Evolutionary conservation across 2,888 invertebrate genomes (phyloP).

Genomic region (Micropterix aruncella): DNA sequence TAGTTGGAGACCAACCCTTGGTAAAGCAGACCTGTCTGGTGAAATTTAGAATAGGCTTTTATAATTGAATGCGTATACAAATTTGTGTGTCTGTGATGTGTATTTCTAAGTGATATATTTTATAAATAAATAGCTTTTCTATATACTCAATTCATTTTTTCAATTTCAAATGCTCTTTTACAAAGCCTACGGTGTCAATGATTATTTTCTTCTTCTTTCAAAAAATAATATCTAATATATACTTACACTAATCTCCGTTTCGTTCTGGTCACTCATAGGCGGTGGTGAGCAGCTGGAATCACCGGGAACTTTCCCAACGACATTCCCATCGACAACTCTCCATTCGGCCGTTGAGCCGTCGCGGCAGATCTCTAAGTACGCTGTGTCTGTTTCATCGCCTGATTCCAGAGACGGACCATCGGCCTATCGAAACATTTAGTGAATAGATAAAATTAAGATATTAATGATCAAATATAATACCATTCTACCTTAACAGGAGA

Average conservation of each 20-base stretch:
- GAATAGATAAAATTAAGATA: neutral
- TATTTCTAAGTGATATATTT: no score
- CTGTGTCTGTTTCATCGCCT: slow-evolving; percentile 18
- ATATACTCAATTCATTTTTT: no score
- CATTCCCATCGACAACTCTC: slow-evolving; percentile 37
- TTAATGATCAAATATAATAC: neutral
- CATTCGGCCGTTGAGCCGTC: slow-evolving; percentile 48
- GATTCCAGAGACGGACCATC: slow-evolving; percentile 3
- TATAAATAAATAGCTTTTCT: no score
- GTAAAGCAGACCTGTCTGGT: no score
- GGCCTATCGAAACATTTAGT: neutral
- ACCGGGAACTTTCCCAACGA: slow-evolving; percentile 23
- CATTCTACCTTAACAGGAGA: neutral
- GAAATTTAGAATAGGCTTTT: no score
- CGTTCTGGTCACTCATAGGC: slow-evolving; percentile 7
- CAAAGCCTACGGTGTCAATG: no score
- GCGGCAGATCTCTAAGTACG: slow-evolving; percentile 41
- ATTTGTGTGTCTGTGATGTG: no score
- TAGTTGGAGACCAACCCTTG: no score
- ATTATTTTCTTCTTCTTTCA: no score
- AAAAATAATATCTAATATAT: no score
- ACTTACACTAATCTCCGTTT: neutral
- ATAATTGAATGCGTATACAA: no score
- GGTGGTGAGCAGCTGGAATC: slow-evolving; percentile 49
- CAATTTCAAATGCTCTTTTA: no score